phyloP scores from a whole-genome alignment of 2,113 vertebrate genomes.

The Pyxicephalus adspersus region DNA sequence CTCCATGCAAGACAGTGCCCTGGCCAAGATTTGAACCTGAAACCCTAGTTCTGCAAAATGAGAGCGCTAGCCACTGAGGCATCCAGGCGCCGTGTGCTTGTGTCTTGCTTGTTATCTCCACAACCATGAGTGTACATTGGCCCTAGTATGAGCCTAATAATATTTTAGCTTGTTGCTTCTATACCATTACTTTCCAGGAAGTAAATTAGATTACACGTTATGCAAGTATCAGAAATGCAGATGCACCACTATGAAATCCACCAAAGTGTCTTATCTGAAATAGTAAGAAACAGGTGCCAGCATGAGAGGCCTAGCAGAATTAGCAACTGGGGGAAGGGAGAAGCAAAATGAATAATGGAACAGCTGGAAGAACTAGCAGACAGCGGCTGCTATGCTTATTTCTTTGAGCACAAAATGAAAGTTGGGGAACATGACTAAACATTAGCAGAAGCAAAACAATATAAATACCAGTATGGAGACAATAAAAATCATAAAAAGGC shows the following conservation, averaged over 20 bases:
- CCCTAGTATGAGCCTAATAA: no score
- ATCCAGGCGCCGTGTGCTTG: no score
- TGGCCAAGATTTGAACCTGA: no score
- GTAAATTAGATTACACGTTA: background rate
- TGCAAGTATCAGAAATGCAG: constrained; percentile 10
- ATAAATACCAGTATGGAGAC: constrained; percentile 31
- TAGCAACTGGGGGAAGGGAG: constrained; percentile 3
- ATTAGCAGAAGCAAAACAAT: constrained; percentile 43
- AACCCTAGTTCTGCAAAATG: no score
- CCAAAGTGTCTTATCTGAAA: constrained; percentile 20
- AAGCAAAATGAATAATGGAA: constrained; percentile 43
- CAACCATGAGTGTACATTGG: no score
- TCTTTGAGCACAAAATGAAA: constrained; percentile 27
- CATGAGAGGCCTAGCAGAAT: constrained; percentile 24
- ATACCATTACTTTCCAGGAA: no score
- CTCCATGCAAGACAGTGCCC: no score
- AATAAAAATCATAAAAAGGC: constrained; percentile 21
- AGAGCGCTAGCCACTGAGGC: no score
- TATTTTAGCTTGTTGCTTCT: no score
- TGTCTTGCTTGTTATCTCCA: no score
- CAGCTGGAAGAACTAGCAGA: constrained; percentile 45
- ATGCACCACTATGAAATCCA: background rate
- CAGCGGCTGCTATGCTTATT: constrained; percentile 37
- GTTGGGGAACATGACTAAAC: background rate
- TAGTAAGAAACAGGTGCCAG: constrained; percentile 34